Evolutionary conservation across 2,888 invertebrate species (phyloP).

Genomic region (Caenorhabditis wallacei): DNA sequence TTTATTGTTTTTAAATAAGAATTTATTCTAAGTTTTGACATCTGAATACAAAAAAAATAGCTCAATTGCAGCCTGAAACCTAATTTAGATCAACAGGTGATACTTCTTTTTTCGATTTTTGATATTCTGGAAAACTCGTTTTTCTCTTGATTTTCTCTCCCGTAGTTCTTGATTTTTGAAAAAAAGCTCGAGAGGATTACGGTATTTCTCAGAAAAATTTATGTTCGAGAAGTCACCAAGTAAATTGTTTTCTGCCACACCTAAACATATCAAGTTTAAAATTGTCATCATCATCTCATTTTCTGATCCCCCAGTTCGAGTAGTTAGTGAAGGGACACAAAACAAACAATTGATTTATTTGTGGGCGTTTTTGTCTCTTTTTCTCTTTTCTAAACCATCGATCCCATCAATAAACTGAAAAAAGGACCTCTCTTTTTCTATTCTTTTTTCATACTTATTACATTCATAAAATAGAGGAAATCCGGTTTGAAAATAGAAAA

Average conservation of each 20-base stretch:
- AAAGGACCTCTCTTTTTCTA: conserved; percentile 3
- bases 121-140: neutral
- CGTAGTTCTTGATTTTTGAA: neutral
- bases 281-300: conserved; percentile 29
- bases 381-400: conserved; percentile 11
- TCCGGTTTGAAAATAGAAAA: conserved; percentile 3
- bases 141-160: neutral
- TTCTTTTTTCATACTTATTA: too few species aligned
- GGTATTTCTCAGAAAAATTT: too few species aligned
- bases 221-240: too few species aligned
- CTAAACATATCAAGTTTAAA: conserved; percentile 54
- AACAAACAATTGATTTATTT: conserved; percentile 61
- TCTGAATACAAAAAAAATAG: neutral
- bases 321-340: conserved; percentile 47
- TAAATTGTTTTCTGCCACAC: neutral
- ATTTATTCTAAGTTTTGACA: too few species aligned
- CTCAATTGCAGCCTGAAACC: neutral
- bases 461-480: neutral
- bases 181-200: too few species aligned
- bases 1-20: too few species aligned
- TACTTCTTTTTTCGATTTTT: neutral
- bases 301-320: conserved; percentile 33
- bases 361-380: conserved; percentile 18
- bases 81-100: conserved; percentile 9
- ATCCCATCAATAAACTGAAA: conserved; percentile 20